A percentile compares a stretch with the other conserved stretches of the same genome.
Evolutionary conservation across 2,113 vertebrate species (phyloP).

Genomic region (Psittacus erithacus): DNA sequence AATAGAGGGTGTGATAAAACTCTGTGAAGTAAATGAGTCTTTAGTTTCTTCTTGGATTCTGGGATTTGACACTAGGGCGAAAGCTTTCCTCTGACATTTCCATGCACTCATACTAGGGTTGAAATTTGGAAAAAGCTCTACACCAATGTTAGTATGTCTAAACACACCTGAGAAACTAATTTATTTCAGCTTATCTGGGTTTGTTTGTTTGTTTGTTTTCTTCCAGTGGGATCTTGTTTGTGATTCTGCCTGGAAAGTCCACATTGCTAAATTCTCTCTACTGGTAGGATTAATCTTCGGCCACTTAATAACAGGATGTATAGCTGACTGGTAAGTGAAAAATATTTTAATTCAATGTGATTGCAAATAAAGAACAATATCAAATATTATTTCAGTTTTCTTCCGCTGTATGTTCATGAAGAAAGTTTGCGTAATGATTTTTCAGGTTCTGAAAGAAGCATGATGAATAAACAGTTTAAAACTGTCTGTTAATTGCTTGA

Average conservation of each 20-base stretch:
- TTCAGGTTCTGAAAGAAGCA: neutral
- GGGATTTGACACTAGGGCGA: neutral
- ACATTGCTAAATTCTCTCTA: constrained; percentile 96
- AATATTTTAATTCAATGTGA: neutral
- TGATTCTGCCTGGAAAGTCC: constrained; percentile 95
- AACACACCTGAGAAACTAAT: neutral
- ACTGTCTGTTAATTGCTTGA: neutral
- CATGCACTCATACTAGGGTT: neutral
- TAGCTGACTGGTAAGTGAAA: constrained; percentile 94
- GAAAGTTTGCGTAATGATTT: neutral
- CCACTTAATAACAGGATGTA: constrained; percentile 95
- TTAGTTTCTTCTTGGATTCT: neutral
- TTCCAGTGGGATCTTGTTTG: constrained; percentile 97
- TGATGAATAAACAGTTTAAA: neutral
- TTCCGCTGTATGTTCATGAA: neutral
- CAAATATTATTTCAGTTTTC: neutral
- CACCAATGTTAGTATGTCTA: neutral
- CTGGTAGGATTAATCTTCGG: constrained; percentile 97
- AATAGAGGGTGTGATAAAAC: neutral
- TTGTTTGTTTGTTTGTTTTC: constrained; percentile 17
- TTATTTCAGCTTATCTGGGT: constrained; percentile 24
- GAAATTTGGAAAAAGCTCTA: neutral
- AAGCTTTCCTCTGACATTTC: neutral
- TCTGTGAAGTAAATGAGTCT: neutral
- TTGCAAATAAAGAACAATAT: neutral